A percentile compares a stretch with the other conserved stretches of the same genome.
Conservation (phyloP, 2,113 vertebrate species). For the Chamaea fasciata region DNA sequence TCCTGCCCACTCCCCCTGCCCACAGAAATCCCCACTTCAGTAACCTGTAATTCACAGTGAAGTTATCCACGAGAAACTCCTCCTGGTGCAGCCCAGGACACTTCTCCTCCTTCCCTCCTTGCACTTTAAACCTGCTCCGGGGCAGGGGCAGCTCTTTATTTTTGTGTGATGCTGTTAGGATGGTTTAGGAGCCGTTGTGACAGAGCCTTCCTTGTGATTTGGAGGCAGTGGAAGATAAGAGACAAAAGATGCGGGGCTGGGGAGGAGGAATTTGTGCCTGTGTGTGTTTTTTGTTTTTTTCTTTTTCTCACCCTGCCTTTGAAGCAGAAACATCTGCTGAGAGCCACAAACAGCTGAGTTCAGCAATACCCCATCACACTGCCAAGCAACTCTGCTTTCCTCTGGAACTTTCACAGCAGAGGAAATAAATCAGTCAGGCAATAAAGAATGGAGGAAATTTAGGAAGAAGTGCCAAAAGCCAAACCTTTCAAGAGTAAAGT, state of each 20-base stretch:
- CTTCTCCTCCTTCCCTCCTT: background rate
- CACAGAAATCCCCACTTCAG: background rate
- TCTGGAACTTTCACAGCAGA: constrained; percentile 34
- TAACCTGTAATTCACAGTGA: background rate
- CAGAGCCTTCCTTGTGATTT: background rate
- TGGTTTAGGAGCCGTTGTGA: background rate
- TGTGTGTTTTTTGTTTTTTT: background rate
- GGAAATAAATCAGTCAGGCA: constrained; percentile 65
- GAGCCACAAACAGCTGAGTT: constrained; percentile 48
- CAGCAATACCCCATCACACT: constrained; percentile 40
- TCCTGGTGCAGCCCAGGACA: background rate
- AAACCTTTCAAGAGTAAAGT: constrained; percentile 41
- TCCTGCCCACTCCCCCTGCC: background rate
- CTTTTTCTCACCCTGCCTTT: background rate
- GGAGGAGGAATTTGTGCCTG: background rate
- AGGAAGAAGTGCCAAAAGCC: background rate
- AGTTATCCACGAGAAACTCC: background rate
- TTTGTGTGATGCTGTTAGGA: background rate
- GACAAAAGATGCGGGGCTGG: background rate
- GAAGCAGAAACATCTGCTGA: constrained; percentile 57
- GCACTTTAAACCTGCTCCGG: background rate
- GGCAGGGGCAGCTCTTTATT: background rate
- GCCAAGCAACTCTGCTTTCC: constrained; percentile 46
- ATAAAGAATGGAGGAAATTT: constrained; percentile 50
- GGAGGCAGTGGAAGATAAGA: background rate